Conservation (phyloP, 2,113 vertebrate species). For the Mohoua ochrocephala region DNA sequence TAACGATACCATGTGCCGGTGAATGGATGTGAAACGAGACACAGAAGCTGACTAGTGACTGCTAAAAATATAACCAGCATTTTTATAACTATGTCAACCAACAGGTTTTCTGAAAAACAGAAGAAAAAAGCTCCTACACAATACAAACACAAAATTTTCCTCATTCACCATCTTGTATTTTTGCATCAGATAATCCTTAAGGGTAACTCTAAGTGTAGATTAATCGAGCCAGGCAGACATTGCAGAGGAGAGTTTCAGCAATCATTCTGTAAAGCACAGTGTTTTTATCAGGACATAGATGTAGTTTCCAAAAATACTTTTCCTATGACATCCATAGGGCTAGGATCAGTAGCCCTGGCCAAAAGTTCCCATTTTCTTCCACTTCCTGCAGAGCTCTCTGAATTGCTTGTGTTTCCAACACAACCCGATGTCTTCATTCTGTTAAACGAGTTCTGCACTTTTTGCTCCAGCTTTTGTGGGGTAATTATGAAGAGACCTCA, state of each 20-base stretch:
- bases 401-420: not conserved
- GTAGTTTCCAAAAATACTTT: not conserved
- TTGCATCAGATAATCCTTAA: not conserved
- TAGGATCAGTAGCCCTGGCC: not conserved
- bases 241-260: not conserved
- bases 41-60: not conserved
- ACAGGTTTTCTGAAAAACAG: not conserved
- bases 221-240: not conserved
- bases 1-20: not conserved
- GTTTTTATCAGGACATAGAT: not conserved
- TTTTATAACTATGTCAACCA: not conserved
- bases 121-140: not conserved
- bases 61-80: not conserved
- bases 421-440: not conserved
- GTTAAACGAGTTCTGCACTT: not conserved
- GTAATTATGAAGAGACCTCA: not conserved
- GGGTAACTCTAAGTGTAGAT: not conserved
- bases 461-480: not conserved
- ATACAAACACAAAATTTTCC: not conserved
- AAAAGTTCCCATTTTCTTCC: not conserved
- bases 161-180: not conserved
- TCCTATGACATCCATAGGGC: not conserved
- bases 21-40: not conserved
- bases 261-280: not conserved
- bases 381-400: not conserved